Base-by-base conservation (phyloP, 1,140 invertebrate species). In the Linepithema humile region DNA sequence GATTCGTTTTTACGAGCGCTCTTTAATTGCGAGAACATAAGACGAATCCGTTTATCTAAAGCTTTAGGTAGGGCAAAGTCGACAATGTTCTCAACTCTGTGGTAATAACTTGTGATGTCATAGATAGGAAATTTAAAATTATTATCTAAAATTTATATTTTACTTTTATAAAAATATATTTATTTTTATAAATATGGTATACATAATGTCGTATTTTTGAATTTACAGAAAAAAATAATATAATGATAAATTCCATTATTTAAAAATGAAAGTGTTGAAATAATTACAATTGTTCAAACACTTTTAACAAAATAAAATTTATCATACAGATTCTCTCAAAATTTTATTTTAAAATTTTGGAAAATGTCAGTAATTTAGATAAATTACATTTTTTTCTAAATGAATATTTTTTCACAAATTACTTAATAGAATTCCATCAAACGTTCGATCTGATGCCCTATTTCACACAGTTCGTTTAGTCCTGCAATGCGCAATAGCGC, bases 21-120 rank as follows among this genome's bases (percentile, higher is more conserved):
- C 77, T 85, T 74, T 86, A 86, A 86, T 78, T 45, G 55, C 32
- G 32, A 35, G 65, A n/a, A 82, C 48, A 55, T 70, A 40, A 70
- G 48, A 69, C 65, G 10, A 69, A 69, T 70, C 45, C 65, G 23
- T 50, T 38, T 57, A 70, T 57, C 12, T 55, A 12, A 17, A 7
- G 10, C 12, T 57, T 15, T 43, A n/a, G 20, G 15, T 23, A 9
- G 20, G 3, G 29, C 57, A 32, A 64, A 75, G 60, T 45, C 29
- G 53, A 29, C 20, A 20, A 23, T 57, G 26, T 20, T n/a, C 17
- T 7, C 17, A n/a, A 35, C 12, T 17, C 32, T 9, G 38, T 0
- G 3, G 17, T 26, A 65, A 43, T 43, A 38, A 53, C 9, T 62
- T 17, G 32, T 3, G 32, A 23, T 38, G 26, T 62, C 12, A 35